These are phyloP conservation scores for Macropus fuliginosus DNA, from an alignment of 2,797 vertebrate species.

Conservation along the genomic window DNA sequence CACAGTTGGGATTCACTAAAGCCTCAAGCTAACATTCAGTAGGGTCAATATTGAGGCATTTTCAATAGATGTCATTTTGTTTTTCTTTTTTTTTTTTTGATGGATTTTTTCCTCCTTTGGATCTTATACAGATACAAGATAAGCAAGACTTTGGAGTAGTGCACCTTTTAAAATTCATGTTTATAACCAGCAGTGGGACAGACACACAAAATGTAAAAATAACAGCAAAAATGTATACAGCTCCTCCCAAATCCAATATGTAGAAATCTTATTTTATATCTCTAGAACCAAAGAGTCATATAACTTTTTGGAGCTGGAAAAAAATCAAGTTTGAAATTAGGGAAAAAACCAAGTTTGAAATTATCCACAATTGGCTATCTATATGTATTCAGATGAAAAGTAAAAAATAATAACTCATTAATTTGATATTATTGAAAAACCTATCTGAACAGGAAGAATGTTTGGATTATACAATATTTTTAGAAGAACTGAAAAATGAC, in stretches of 20 bases:
- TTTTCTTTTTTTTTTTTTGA: background rate
- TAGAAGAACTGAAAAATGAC: background rate
- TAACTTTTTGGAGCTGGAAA: slow-evolving; percentile 17
- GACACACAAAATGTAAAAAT: background rate
- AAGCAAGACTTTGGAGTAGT: background rate
- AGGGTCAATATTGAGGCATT: background rate
- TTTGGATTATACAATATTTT: background rate
- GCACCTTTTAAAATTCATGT: slow-evolving; percentile 5
- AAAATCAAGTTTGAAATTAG: slow-evolving; percentile 44
- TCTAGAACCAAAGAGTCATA: background rate
- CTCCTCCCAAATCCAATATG: background rate
- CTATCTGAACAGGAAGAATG: slow-evolving; percentile 21
- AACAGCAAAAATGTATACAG: background rate
- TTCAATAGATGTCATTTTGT: background rate
- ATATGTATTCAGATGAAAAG: slow-evolving; percentile 36
- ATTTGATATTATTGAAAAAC: slow-evolving; percentile 37
- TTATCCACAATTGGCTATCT: background rate
- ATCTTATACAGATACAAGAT: background rate
- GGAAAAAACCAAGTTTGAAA: slow-evolving; percentile 42
- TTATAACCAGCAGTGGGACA: background rate
- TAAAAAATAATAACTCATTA: slow-evolving; percentile 41
- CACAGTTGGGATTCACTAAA: background rate
- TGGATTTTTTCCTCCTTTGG: background rate
- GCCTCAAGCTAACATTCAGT: background rate
- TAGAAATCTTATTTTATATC: slow-evolving; percentile 29